Evolutionary conservation across 2,797 vertebrate genomes (phyloP).

Genomic region (Trichosurus vulpecula): DNA sequence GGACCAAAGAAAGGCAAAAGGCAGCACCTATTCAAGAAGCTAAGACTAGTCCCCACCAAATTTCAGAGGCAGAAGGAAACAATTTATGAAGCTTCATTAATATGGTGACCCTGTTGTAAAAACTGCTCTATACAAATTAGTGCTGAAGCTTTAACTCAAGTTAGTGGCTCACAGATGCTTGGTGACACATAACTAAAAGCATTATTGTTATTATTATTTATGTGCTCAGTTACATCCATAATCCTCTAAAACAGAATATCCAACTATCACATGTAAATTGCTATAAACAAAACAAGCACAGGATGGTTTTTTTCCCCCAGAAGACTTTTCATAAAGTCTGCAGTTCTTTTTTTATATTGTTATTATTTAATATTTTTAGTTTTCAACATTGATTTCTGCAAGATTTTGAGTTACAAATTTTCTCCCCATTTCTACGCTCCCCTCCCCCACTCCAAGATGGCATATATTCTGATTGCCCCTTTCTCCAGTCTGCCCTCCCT

Average conservation of each 20-base stretch:
- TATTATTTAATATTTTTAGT: too few relatives aligned
- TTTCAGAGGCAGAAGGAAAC: background rate
- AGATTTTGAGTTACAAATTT: too few relatives aligned
- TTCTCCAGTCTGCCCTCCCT: too few relatives aligned
- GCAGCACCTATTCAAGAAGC: background rate
- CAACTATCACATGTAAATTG: background rate
- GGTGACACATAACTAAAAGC: background rate
- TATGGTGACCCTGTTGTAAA: background rate
- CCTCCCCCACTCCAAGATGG: too few relatives aligned
- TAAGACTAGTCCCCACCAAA: background rate
- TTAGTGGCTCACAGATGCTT: background rate
- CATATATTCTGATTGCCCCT: too few relatives aligned
- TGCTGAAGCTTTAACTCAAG: background rate
- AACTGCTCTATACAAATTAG: background rate
- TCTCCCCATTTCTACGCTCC: too few relatives aligned
- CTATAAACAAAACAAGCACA: background rate
- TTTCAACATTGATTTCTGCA: too few relatives aligned
- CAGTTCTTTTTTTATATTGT: too few relatives aligned
- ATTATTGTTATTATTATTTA: background rate
- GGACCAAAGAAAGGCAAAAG: background rate
- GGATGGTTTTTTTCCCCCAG: background rate
- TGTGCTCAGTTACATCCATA: background rate
- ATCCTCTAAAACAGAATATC: background rate
- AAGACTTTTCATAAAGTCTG: background rate
- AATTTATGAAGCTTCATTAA: background rate